Evolutionary conservation across 2,888 invertebrate genomes (phyloP), one percentile per base, ranked within the genome.

Genomic region (Neria commutata): DNA sequence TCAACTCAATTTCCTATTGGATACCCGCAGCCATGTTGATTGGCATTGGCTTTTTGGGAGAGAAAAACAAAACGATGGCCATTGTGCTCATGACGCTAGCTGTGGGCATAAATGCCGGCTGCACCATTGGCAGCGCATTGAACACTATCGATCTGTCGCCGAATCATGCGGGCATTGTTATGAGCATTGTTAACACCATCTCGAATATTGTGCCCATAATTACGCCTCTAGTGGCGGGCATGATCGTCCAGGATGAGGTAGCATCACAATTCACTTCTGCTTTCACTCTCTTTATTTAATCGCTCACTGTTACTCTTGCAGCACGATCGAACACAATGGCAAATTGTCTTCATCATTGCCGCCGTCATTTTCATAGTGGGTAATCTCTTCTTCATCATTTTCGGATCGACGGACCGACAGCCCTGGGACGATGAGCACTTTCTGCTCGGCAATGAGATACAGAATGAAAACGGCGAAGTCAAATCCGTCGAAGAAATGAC

Each of bases 361-460:
- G 86, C 90, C 1, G 85, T 82, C 8, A 80, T 91, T 8, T 90
- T 90, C 72, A 84, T 89, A 59, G 74, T 87, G 34, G 86, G 88
- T 3, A 89, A 89, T 71, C 76, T 88, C 17, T 83, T 89, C 68
- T 92, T 88, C 75, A 71, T 90, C 2, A 73, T 88, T 6, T 90
- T 88, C 74, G 87, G 88, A 6, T 86, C 86, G 19, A 86, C 86
- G 1, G 83, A 86, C 58, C 80, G 83, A 3, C 91, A 91, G 72
- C 75, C 83, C 1, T 91, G 91, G 91, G 87, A 90, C 69, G 84
- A 85, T n/a, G n/a, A n/a, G n/a, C n/a, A n/a, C n/a, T n/a, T n/a
- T n/a, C 52, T 75, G 5, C 6, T 16, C 56, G 61, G 33, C 8
- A 63, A 66, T 17, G 58, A 63, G 14, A 23, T 56, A 1, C 56